Evolutionary conservation across 2,888 invertebrate genomes (phyloP).

Genomic region (Pterobdella sp.): DNA sequence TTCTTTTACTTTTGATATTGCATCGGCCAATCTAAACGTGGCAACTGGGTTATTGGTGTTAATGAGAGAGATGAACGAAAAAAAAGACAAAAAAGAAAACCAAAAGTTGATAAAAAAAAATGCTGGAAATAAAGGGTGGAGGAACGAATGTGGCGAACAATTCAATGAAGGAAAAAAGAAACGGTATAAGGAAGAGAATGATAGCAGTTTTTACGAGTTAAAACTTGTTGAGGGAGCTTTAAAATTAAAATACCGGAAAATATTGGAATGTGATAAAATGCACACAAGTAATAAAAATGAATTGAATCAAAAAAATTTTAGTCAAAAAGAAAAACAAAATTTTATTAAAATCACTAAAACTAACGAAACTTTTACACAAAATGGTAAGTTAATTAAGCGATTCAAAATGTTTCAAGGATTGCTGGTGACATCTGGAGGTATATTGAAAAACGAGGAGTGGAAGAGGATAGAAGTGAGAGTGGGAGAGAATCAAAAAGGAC

Average conservation of each 20-base stretch:
- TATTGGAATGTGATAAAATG: constrained; percentile 5
- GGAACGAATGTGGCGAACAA: background rate
- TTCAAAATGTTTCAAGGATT: constrained; percentile 3
- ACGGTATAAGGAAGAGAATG: background rate
- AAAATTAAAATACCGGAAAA: constrained; percentile 8
- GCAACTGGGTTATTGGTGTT: constrained; percentile 3
- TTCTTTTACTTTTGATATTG: background rate
- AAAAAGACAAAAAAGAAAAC: background rate
- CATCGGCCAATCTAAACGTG: background rate
- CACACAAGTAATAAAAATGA: background rate
- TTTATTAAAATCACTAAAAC: background rate
- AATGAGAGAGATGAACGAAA: background rate
- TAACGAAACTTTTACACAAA: background rate
- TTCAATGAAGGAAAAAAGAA: background rate
- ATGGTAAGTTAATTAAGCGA: background rate
- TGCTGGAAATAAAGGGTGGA: background rate
- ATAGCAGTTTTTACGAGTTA: background rate
- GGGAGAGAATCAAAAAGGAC: constrained; percentile 1
- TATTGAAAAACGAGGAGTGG: constrained; percentile 13
- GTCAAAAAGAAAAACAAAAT: background rate
- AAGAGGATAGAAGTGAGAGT: background rate
- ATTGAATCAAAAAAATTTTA: background rate
- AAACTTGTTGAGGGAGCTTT: constrained; percentile 3
- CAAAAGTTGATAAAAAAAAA: background rate
- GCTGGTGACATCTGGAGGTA: background rate